Conservation (phyloP, 2,797 vertebrate genomes). For the Mionectes olivaceus region DNA sequence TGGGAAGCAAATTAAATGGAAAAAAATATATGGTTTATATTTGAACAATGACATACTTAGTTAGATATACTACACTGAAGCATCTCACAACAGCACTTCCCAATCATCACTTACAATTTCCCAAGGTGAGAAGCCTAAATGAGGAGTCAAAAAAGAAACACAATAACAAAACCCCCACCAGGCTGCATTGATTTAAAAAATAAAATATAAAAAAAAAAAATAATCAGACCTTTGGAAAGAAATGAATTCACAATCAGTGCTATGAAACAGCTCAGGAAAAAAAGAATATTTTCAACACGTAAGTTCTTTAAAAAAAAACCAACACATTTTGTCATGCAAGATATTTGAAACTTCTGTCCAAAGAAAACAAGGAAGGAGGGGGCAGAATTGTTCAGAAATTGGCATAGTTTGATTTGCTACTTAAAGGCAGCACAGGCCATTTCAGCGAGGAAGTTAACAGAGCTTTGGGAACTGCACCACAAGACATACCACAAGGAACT, state of each 20-base stretch:
- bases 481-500: conserved; percentile 38
- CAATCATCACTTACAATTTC: not conserved
- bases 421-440: not conserved
- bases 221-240: not conserved
- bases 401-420: not conserved
- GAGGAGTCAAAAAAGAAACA: not conserved
- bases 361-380: not conserved
- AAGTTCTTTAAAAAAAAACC: not conserved
- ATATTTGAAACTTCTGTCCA: not conserved
- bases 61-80: not conserved
- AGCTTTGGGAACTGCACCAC: not conserved
- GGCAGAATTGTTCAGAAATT: not conserved
- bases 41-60: not conserved
- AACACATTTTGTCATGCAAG: not conserved
- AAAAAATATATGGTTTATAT: not conserved
- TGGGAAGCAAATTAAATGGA: not conserved
- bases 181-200: not conserved
- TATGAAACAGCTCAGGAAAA: not conserved
- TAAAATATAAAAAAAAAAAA: not conserved
- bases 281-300: not conserved
- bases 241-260: not conserved
- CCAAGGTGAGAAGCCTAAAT: not conserved
- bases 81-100: not conserved
- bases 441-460: not conserved
- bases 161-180: not conserved